Evolutionary conservation across 2,888 invertebrate species (phyloP).

Genomic region (Thereva unica): DNA sequence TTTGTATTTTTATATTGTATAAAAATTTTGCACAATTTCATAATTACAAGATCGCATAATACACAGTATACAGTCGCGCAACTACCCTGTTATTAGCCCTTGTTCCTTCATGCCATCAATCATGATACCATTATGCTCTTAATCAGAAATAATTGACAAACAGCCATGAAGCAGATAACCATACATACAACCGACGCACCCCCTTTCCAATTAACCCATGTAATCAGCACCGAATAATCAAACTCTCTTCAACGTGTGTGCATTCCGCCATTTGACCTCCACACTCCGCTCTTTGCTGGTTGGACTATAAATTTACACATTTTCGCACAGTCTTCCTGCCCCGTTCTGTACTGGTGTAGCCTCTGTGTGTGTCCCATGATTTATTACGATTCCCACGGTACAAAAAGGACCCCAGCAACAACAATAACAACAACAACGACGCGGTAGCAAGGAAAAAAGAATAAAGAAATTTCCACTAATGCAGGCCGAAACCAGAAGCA

Average conservation of each 20-base stretch:
- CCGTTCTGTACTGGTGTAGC: slow-evolving; percentile 17
- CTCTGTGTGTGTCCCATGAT: slow-evolving; percentile 31
- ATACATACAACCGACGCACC: slow-evolving; percentile 1
- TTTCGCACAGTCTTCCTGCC: slow-evolving; percentile 30
- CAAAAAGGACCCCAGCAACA: slow-evolving; percentile 29
- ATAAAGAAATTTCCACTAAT: too few relatives aligned
- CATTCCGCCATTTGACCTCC: slow-evolving; percentile 36
- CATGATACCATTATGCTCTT: too few relatives aligned
- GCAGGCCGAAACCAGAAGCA: too few relatives aligned
- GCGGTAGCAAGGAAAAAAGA: neutral
- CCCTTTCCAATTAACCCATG: slow-evolving; percentile 24
- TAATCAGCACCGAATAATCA: slow-evolving; percentile 33
- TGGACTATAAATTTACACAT: slow-evolving; percentile 27
- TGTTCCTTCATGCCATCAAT: too few relatives aligned
- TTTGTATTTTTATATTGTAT: too few relatives aligned
- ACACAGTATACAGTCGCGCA: too few relatives aligned
- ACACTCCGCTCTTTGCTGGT: neutral
- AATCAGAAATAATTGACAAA: slow-evolving; percentile 14
- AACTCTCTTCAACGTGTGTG: slow-evolving; percentile 16
- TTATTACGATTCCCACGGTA: slow-evolving; percentile 38
- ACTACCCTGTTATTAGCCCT: too few relatives aligned
- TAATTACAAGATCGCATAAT: too few relatives aligned
- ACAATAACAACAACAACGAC: slow-evolving; percentile 4
- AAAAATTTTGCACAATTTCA: too few relatives aligned
- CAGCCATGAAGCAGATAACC: slow-evolving; percentile 21